Conservation (phyloP, 2,888 invertebrate species). For the Netelia fuscicornis region DNA sequence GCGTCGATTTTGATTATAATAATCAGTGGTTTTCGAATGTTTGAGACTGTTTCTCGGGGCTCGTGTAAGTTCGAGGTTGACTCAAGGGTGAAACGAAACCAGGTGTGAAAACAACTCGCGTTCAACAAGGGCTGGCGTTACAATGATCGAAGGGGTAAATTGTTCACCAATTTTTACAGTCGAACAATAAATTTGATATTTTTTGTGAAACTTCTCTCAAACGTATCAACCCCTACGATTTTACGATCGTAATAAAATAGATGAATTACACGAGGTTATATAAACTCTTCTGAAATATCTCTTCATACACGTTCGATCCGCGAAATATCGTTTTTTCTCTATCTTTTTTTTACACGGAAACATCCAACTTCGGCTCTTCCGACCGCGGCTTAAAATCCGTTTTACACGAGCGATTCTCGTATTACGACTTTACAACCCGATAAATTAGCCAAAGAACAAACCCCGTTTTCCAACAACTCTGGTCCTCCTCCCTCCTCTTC, state of each 20-base stretch:
- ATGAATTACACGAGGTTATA: too few relatives aligned
- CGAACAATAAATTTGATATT: too few relatives aligned
- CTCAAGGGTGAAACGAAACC: not conserved
- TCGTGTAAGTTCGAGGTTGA: too few relatives aligned
- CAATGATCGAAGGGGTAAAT: not conserved
- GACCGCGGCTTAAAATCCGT: not conserved
- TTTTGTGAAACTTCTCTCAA: too few relatives aligned
- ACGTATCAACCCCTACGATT: too few relatives aligned
- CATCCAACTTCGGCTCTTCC: constrained; percentile 5
- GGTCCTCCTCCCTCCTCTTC: not conserved
- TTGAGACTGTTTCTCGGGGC: not conserved
- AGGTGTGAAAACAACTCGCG: not conserved
- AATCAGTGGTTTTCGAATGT: constrained; percentile 14
- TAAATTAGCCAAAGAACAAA: not conserved
- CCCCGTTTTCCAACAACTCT: too few relatives aligned
- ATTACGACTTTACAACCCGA: not conserved
- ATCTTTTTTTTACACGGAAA: too few relatives aligned
- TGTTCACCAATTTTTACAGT: not conserved
- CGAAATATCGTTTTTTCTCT: too few relatives aligned
- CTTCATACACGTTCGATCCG: too few relatives aligned
- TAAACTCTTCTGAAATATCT: too few relatives aligned
- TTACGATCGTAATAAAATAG: too few relatives aligned
- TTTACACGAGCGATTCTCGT: constrained; percentile 15
- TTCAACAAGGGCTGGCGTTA: not conserved
- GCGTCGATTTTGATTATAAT: not conserved